phyloP scores from a whole-genome alignment of 2,797 vertebrate genomes.

The Halcyon smyrnensis region DNA sequence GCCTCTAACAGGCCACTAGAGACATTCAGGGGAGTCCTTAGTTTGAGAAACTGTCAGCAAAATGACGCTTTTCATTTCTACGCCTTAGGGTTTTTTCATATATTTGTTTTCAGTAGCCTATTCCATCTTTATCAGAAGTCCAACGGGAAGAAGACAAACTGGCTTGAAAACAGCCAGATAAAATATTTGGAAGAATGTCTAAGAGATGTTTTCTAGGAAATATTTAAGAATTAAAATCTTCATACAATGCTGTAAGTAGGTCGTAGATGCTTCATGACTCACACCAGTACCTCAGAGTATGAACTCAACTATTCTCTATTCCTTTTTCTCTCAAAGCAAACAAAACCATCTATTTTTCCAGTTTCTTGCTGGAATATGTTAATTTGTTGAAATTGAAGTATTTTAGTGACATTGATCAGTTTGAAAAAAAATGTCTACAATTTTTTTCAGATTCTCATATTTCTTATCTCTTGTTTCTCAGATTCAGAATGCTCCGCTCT shows the following conservation, averaged over 20 bases:
- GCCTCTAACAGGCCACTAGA: neutral
- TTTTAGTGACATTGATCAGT: neutral
- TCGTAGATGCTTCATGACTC: neutral
- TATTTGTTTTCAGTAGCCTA: neutral
- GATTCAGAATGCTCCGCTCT: neutral
- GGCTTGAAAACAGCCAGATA: neutral
- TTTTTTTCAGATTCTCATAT: neutral
- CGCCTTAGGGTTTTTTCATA: neutral
- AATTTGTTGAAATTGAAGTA: neutral
- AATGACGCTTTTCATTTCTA: neutral
- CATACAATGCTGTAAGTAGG: neutral
- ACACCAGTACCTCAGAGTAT: no score
- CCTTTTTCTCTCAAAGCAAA: neutral
- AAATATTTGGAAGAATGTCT: neutral
- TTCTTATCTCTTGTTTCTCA: neutral
- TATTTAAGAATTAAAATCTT: neutral
- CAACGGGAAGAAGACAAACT: neutral
- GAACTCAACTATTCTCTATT: no score
- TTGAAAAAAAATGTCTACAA: neutral
- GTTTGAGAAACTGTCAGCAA: neutral
- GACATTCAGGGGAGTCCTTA: neutral
- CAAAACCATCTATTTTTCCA: neutral
- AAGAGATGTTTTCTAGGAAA: neutral
- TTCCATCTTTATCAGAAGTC: neutral
- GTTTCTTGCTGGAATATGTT: neutral